A percentile compares a stretch with the other conserved stretches of the same genome.
Conservation (phyloP, 2,113 vertebrate genomes). For the Myrmophylax atrothorax region DNA sequence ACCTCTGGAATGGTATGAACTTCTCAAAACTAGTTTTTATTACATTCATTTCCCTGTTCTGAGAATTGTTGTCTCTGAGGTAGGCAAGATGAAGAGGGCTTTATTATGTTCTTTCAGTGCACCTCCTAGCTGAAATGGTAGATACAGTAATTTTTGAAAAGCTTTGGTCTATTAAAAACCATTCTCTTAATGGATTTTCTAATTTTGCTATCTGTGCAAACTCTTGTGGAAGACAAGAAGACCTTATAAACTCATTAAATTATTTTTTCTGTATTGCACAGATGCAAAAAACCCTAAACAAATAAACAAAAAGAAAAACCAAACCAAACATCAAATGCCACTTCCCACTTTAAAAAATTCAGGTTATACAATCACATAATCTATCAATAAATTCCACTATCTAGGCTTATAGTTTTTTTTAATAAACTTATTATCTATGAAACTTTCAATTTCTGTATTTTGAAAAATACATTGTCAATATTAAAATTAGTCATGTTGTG, state of each 20-base stretch:
- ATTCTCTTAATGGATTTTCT: neutral
- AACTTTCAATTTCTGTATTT: neutral
- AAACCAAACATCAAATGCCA: neutral
- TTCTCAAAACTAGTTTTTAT: neutral
- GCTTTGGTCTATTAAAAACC: neutral
- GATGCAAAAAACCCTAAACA: neutral
- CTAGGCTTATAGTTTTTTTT: neutral
- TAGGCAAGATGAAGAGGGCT: neutral
- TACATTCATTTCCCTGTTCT: neutral
- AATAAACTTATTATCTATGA: neutral
- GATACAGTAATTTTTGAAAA: neutral
- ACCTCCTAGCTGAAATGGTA: neutral
- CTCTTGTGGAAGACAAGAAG: neutral
- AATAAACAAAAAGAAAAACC: fast-evolving
- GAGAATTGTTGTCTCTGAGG: neutral
- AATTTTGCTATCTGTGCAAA: neutral
- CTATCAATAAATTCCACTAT: neutral
- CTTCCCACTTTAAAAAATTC: neutral
- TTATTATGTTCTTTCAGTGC: neutral
- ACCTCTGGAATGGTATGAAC: neutral
- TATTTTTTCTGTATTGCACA: neutral
- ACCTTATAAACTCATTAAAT: neutral
- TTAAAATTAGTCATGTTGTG: neutral
- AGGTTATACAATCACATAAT: neutral
- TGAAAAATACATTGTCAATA: neutral